phyloP scores from a whole-genome alignment of 1,140 invertebrate genomes.

The Drosophila nasuta region DNA sequence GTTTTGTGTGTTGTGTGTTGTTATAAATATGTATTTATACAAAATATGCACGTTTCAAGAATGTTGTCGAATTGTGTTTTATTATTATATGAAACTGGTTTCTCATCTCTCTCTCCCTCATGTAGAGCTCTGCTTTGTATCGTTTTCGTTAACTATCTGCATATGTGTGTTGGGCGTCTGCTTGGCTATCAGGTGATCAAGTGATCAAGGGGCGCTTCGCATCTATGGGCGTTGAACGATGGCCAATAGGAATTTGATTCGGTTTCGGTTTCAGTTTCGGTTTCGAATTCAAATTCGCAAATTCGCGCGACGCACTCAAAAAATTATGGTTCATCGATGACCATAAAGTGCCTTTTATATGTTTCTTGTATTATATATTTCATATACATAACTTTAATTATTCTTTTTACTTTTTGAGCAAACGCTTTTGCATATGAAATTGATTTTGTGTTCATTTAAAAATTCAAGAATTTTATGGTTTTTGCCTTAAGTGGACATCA shows the following conservation, averaged over 20 bases:
- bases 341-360: conserved; percentile 48
- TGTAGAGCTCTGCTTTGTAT: conserved; percentile 4
- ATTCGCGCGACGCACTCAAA: conserved; percentile 27
- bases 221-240: conserved; percentile 16
- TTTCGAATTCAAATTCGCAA: not conserved
- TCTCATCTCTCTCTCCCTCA: conserved; percentile 7
- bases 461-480: conserved; percentile 21
- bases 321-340: conserved; percentile 54
- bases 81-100: conserved; percentile 72
- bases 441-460: conserved; percentile 13
- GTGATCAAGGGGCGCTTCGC: not conserved
- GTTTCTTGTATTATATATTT: not conserved
- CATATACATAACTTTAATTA: not conserved
- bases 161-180: conserved; percentile 6
- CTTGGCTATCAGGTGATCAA: conserved; percentile 8
- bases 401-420: conserved; percentile 11
- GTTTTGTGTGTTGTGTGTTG: conserved; percentile 41
- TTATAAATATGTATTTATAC: conserved; percentile 76
- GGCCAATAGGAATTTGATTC: conserved; percentile 12
- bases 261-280: not conserved
- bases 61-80: conserved; percentile 75
- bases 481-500: conserved; percentile 1
- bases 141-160: conserved; percentile 43
- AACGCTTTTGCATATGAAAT: conserved; percentile 37
- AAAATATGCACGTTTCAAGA: conserved; percentile 72